phyloP scores from a whole-genome alignment of 2,888 invertebrate species.

The Papilio demoleus region DNA sequence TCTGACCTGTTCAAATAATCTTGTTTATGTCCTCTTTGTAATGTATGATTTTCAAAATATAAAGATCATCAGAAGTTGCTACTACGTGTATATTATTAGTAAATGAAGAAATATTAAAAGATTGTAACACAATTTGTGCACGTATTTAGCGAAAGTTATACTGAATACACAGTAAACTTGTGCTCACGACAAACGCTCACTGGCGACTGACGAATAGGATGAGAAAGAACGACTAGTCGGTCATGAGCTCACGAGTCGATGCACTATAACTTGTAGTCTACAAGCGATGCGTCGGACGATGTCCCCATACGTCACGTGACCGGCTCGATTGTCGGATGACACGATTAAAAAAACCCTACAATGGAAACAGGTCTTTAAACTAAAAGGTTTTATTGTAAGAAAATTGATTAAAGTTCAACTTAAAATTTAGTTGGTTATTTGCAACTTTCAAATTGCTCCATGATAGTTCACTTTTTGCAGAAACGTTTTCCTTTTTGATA shows the following conservation, averaged over 20 bases:
- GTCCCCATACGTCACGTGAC: constrained; percentile 15
- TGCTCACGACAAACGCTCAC: background rate
- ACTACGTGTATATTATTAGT: too few species aligned
- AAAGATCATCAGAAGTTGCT: too few species aligned
- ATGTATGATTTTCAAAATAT: too few species aligned
- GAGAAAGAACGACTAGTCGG: constrained; percentile 5
- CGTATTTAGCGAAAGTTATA: background rate
- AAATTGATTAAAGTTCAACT: background rate
- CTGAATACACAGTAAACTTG: too few species aligned
- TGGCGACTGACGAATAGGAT: constrained; percentile 4
- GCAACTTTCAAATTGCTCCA: background rate
- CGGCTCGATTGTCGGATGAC: constrained; percentile 11
- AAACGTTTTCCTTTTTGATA: background rate
- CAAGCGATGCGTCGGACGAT: constrained; percentile 13
- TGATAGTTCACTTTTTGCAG: background rate
- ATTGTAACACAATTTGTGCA: background rate
- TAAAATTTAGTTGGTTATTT: too few species aligned
- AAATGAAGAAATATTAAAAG: too few species aligned
- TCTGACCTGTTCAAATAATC: background rate
- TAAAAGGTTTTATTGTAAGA: background rate
- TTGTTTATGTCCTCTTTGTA: too few species aligned
- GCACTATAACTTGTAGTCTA: too few species aligned
- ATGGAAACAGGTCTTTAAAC: constrained; percentile 7
- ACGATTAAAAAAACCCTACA: constrained; percentile 1
- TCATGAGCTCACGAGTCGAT: constrained; percentile 11